phyloP scores from a whole-genome alignment of 2,113 vertebrate genomes.

The Argyrosomus japonicus region DNA sequence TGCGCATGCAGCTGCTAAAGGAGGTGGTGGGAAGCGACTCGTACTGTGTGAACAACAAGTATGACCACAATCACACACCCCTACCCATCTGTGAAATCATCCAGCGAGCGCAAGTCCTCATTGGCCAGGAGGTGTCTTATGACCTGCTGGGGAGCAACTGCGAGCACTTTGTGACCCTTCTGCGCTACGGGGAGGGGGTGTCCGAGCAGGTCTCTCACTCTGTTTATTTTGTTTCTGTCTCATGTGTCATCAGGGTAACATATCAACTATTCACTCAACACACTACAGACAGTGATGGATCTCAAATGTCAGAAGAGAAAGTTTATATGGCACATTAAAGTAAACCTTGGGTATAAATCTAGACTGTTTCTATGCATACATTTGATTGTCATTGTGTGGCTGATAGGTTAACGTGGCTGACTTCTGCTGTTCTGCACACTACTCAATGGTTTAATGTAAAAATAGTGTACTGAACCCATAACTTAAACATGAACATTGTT shows the following conservation, averaged over 20 bases:
- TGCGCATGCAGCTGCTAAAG: conserved; percentile 93
- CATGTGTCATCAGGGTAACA: conserved; percentile 35
- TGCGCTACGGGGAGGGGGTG: conserved; percentile 90
- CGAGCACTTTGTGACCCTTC: conserved; percentile 94
- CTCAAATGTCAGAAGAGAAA: background rate
- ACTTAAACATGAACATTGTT: background rate
- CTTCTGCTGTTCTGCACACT: background rate
- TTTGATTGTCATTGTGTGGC: background rate
- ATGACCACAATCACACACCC: conserved; percentile 85
- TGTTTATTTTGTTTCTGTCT: conserved; percentile 55
- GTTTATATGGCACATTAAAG: background rate
- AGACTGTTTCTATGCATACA: background rate
- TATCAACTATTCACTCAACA: conserved; percentile 9
- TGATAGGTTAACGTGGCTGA: background rate
- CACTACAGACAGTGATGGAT: background rate
- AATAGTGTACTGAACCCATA: background rate
- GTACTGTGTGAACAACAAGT: conserved; percentile 94
- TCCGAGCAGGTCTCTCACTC: conserved; percentile 89
- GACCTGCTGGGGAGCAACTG: conserved; percentile 92
- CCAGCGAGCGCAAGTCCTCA: conserved; percentile 83
- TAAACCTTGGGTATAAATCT: background rate
- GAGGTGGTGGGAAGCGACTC: conserved; percentile 88
- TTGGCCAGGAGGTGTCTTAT: conserved; percentile 90
- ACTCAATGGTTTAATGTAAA: background rate
- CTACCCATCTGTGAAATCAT: conserved; percentile 88